Evolutionary conservation across 2,888 invertebrate genomes (phyloP).

Genomic region (Oscheius myriophilus): DNA sequence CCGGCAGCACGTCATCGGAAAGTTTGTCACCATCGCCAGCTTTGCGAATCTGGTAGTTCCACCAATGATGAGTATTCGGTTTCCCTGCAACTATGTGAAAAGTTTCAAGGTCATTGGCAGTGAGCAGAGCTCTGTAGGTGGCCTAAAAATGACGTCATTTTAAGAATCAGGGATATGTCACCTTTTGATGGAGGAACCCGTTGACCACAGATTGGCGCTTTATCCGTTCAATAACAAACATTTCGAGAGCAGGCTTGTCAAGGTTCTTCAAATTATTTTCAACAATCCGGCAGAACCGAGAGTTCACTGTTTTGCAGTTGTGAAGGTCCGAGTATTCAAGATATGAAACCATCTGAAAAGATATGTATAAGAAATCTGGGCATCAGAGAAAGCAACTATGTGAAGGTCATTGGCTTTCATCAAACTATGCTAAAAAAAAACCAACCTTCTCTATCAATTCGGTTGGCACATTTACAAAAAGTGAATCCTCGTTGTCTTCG

Average conservation of each 20-base stretch:
- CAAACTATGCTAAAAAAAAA: too few relatives aligned
- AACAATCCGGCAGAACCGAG: not conserved
- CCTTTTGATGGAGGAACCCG: not conserved
- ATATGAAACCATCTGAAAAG: too few relatives aligned
- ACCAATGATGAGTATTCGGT: not conserved
- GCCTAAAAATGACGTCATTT: not conserved
- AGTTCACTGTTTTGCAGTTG: too few relatives aligned
- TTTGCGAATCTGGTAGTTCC: conserved; percentile 8
- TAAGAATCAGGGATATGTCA: not conserved
- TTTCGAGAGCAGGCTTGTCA: not conserved
- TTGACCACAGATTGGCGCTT: not conserved
- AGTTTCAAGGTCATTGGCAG: not conserved
- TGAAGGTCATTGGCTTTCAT: too few relatives aligned
- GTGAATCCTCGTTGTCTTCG: too few relatives aligned
- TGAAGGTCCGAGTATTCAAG: too few relatives aligned
- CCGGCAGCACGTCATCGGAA: not conserved
- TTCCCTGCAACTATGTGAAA: not conserved
- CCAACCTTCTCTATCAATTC: too few relatives aligned
- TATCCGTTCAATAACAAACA: not conserved
- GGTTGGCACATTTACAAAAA: too few relatives aligned
- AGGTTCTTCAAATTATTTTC: conserved; percentile 8
- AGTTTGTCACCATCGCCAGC: not conserved
- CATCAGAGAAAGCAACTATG: too few relatives aligned
- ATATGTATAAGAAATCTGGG: too few relatives aligned
- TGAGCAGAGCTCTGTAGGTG: not conserved